phyloP scores from a whole-genome alignment of 2,888 invertebrate genomes.

The Drosophila birchii region DNA sequence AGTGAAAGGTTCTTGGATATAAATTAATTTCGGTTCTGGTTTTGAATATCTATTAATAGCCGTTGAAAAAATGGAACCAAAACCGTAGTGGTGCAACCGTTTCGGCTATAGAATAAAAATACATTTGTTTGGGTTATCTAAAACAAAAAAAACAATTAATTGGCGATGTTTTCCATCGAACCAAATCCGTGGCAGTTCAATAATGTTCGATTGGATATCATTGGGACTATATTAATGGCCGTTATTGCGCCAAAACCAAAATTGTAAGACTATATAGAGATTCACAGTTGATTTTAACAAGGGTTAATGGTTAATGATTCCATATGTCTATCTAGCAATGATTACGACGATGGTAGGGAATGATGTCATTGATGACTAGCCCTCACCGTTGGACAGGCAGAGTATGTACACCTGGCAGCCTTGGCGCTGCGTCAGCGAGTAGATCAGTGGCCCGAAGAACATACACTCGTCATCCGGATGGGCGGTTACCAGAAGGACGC shows the following conservation, averaged over 20 bases:
- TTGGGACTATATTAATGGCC: background rate
- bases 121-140: background rate
- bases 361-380: slow-evolving; percentile 19
- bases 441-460: slow-evolving; percentile 98
- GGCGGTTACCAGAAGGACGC: slow-evolving; percentile 93
- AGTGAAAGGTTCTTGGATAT: slow-evolving; percentile 8
- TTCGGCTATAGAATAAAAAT: slow-evolving; percentile 15
- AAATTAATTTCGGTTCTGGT: slow-evolving; percentile 8
- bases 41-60: slow-evolving; percentile 17
- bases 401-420: slow-evolving; percentile 91
- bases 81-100: background rate
- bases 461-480: slow-evolving; percentile 99
- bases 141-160: slow-evolving; percentile 1
- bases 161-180: background rate
- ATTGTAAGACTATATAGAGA: background rate
- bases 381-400: slow-evolving; percentile 93
- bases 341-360: background rate
- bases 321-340: background rate
- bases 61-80: slow-evolving; percentile 6
- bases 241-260: background rate
- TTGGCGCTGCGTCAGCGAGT: slow-evolving; percentile 88
- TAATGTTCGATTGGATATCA: background rate
- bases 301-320: slow-evolving; percentile 3
- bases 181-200: background rate
- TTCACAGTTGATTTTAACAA: slow-evolving; percentile 7